A percentile compares a stretch with the other conserved stretches of the same genome.
Evolutionary conservation across 2,113 vertebrate species (phyloP).

Genomic region (Alectura lathami): DNA sequence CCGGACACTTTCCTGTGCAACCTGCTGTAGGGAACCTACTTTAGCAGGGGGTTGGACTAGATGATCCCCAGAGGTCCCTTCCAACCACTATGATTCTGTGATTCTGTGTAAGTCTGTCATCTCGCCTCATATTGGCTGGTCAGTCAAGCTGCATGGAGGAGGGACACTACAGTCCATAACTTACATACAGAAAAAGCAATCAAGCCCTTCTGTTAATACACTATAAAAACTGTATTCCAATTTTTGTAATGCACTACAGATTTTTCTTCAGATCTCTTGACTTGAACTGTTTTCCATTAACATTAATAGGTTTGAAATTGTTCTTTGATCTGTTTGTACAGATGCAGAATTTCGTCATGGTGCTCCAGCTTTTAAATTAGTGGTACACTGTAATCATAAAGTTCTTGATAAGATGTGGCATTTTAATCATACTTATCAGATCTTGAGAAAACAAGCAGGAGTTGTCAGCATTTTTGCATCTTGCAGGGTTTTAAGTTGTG

Average conservation of each 20-base stretch:
- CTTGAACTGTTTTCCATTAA: conserved; percentile 35
- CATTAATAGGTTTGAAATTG: conserved; percentile 46
- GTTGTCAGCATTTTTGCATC: conserved; percentile 32
- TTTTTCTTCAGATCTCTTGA: conserved; percentile 43
- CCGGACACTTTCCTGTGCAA: not conserved
- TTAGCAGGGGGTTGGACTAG: not conserved
- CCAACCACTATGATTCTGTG: not conserved
- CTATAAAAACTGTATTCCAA: not conserved
- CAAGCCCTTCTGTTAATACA: not conserved
- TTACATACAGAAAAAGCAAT: not conserved
- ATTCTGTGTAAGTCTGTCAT: not conserved
- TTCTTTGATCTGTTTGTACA: conserved; percentile 51
- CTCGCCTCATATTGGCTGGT: not conserved
- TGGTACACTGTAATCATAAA: conserved; percentile 3
- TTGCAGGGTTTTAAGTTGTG: not conserved
- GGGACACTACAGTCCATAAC: not conserved
- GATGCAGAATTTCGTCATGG: not conserved
- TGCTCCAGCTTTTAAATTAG: conserved; percentile 41
- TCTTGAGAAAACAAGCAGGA: not conserved
- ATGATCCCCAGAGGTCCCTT: not conserved
- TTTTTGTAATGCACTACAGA: not conserved
- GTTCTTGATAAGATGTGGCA: conserved; percentile 45
- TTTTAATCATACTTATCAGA: conserved; percentile 52
- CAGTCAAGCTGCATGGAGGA: not conserved
- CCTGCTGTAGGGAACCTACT: not conserved